Conservation (phyloP, 1,140 invertebrate species). For the Camponotus pennsylvanicus region DNA sequence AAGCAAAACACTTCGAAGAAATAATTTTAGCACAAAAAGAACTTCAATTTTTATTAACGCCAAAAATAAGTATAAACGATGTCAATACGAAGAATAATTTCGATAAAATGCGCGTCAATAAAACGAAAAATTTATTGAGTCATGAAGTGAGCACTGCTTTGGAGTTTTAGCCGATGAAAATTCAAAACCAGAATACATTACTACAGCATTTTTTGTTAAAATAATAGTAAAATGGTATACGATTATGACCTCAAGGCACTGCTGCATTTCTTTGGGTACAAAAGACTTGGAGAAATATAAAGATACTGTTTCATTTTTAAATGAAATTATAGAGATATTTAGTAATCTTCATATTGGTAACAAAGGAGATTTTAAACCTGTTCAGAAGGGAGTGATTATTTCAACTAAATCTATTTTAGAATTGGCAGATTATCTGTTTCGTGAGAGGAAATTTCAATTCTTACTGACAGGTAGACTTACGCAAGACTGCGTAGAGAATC, state of each 20-base stretch:
- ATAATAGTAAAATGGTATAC: conserved; percentile 14
- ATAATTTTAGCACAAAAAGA: conserved; percentile 19
- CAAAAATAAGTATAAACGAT: conserved; percentile 13
- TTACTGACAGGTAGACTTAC: conserved; percentile 16
- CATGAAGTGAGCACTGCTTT: conserved; percentile 13
- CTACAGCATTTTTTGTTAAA: conserved; percentile 15
- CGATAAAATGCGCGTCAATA: conserved; percentile 16
- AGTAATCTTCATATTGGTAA: background rate
- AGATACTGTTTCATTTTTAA: conserved; percentile 19
- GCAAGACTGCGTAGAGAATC: conserved; percentile 15
- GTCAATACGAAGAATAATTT: conserved; percentile 8
- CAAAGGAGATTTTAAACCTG: conserved; percentile 18
- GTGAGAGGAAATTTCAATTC: conserved; percentile 7
- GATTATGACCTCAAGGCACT: conserved; percentile 14
- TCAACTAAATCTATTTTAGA: conserved; percentile 22
- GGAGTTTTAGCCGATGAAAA: conserved; percentile 29
- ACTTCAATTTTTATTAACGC: conserved; percentile 15
- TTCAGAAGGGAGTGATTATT: conserved; percentile 5
- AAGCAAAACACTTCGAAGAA: conserved; percentile 24
- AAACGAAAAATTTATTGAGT: conserved; percentile 26
- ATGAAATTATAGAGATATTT: conserved; percentile 30
- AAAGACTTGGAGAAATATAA: conserved; percentile 21
- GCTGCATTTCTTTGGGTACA: conserved; percentile 7
- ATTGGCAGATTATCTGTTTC: conserved; percentile 13
- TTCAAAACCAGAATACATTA: background rate